Conservation (phyloP, 2,797 vertebrate genomes). For the Lutra lutra region DNA sequence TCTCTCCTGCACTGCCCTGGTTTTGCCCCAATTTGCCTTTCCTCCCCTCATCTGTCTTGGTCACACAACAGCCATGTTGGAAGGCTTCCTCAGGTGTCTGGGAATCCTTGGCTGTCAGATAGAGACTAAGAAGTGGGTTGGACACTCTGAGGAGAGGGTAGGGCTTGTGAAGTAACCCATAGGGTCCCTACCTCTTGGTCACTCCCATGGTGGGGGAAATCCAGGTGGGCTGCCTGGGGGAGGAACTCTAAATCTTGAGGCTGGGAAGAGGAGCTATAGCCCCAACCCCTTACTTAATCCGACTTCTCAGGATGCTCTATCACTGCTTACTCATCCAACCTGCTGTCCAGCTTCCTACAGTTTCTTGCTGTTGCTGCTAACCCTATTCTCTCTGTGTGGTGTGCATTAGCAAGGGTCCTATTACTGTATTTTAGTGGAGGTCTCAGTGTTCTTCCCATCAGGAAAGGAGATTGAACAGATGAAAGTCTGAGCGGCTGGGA, state of each 20-base stretch:
- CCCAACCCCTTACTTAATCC: background rate
- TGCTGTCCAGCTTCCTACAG: background rate
- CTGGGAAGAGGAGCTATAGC: background rate
- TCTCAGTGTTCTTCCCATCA: background rate
- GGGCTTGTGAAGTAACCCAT: background rate
- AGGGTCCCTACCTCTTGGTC: too few species aligned
- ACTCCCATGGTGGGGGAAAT: background rate
- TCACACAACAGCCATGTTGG: background rate
- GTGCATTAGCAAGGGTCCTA: background rate
- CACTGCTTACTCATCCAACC: background rate
- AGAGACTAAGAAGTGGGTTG: background rate
- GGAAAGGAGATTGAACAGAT: background rate
- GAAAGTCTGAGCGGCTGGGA: background rate
- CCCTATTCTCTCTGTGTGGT: background rate
- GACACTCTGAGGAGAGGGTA: background rate
- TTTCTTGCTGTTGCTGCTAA: background rate
- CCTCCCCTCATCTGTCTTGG: background rate
- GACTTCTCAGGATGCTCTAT: background rate
- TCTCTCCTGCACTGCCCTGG: background rate
- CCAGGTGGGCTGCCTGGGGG: background rate
- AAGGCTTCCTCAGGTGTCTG: background rate
- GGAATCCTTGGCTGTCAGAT: background rate
- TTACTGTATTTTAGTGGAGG: background rate
- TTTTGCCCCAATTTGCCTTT: background rate
- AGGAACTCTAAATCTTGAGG: background rate